Evolutionary conservation across 2,797 vertebrate genomes (phyloP).

Genomic region (Onychomys arenicola): DNA sequence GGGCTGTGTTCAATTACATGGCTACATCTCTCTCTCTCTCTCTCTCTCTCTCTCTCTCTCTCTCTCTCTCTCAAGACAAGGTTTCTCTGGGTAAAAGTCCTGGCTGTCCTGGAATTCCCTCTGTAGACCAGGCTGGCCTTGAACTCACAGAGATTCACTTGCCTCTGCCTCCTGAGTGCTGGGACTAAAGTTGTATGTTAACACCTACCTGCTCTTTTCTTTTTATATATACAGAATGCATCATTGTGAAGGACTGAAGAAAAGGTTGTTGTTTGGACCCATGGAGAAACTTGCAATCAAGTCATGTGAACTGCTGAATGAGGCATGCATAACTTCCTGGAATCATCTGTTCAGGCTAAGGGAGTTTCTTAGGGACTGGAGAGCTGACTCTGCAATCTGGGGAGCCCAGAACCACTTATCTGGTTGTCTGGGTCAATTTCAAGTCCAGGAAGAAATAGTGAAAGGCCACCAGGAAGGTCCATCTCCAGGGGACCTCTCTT

Average conservation of each 20-base stretch:
- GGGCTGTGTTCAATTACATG: neutral
- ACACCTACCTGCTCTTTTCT: neutral
- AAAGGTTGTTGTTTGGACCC: neutral
- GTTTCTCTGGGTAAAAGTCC: too few relatives aligned
- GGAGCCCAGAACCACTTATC: neutral
- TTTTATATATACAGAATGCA: neutral
- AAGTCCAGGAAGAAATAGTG: neutral
- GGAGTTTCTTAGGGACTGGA: fast-evolving
- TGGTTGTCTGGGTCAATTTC: neutral
- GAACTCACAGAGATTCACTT: neutral
- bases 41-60: too few relatives aligned
- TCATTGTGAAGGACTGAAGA: neutral
- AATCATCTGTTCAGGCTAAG: neutral
- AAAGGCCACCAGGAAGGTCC: neutral
- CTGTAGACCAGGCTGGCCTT: neutral
- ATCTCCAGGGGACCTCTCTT: neutral
- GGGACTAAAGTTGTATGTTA: neutral
- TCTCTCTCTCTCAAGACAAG: too few relatives aligned
- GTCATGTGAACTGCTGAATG: fast-evolving
- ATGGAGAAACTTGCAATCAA: neutral
- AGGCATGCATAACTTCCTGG: neutral
- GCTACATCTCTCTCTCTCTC: neutral
- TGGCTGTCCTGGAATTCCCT: neutral
- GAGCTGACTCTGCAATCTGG: neutral
- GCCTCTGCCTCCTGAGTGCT: neutral